Evolutionary conservation across 2,888 invertebrate genomes (phyloP), one percentile per base, ranked within the genome.

Genomic region (Physocephala rufipes): DNA sequence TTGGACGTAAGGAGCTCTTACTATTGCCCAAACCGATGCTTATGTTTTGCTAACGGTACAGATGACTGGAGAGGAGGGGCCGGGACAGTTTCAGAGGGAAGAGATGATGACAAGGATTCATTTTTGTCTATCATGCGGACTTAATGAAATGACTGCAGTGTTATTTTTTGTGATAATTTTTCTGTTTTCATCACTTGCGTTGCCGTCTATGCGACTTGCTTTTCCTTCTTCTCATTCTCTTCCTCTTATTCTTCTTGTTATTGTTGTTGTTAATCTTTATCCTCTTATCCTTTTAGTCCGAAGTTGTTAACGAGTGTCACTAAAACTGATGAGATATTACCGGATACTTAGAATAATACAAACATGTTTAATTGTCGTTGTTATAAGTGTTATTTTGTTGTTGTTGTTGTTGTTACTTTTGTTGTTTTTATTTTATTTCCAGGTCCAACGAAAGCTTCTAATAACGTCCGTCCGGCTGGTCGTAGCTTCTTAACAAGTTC

Each of bases 281-380:
- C n/a, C 59, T 70, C 53, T 66, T 72, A 62, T 70, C 51, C 70
- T 68, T 45, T 72, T 76, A 76, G 75, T 75, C 75, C 71, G 66
- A 74, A 76, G 75, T 76, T 75, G 74, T 73, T 75, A 65, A 64
- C 28, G 67, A 49, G 72, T 59, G 61, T 51, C 51, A 26, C 62
- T 55, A 62, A 67, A 16, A 45, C 61, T 55, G 70, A 70, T 1
- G 21, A 53, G 66, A 66, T 55, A 66, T 55, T 71, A 73, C 71
- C 69, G 72, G 62, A 63, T 70, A 66, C n/a, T n/a, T n/a, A n/a
- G 55, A 72, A 67, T 55, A 59, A 21, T 58, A 16, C 36, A 28
- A 9, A n/a, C n/a, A n/a, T n/a, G n/a, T n/a, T n/a, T n/a, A n/a
- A 36, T 36, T 36, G 5, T 36, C 62, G 26, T 19, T 53, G 51